phyloP scores from a whole-genome alignment of 1,140 invertebrate genomes.

The Homarus americanus region DNA sequence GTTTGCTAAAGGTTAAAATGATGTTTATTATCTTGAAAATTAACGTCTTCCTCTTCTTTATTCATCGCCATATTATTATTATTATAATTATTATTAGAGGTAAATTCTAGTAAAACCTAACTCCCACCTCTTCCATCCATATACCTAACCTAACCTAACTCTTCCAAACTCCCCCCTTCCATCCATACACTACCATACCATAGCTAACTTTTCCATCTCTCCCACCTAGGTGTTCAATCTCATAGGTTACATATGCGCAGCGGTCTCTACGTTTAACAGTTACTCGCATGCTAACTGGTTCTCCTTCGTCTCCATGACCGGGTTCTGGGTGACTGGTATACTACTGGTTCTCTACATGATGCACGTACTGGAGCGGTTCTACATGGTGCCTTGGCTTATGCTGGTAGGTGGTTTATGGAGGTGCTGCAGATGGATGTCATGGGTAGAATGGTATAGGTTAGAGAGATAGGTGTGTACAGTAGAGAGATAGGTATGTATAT shows the following conservation, averaged over 20 bases:
- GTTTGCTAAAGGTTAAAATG: too few relatives aligned
- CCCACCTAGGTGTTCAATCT: constrained; percentile 84
- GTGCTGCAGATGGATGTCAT: too few relatives aligned
- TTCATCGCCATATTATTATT: too few relatives aligned
- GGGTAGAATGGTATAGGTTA: too few relatives aligned
- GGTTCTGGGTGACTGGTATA: constrained; percentile 91
- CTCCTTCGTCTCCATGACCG: constrained; percentile 89
- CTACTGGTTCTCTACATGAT: constrained; percentile 90
- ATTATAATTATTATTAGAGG: too few relatives aligned
- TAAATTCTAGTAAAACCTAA: too few relatives aligned
- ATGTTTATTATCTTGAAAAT: too few relatives aligned
- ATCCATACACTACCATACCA: background rate
- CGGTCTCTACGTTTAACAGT: constrained; percentile 81
- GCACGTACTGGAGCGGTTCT: constrained; percentile 90
- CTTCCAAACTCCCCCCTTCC: background rate
- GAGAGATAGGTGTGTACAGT: too few relatives aligned
- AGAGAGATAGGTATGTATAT: too few relatives aligned
- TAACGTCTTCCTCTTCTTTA: too few relatives aligned
- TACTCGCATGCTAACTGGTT: constrained; percentile 84
- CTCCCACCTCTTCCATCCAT: background rate
- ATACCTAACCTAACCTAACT: background rate
- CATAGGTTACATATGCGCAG: constrained; percentile 90
- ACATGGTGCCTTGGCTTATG: constrained; percentile 91
- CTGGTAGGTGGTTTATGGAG: constrained; percentile 78
- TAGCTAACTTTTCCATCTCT: background rate